Percentiles rank a stretch among this genome's conserved stretches.
phyloP scores from a whole-genome alignment of 2,113 vertebrate genomes.

The Pteronura brasiliensis region DNA sequence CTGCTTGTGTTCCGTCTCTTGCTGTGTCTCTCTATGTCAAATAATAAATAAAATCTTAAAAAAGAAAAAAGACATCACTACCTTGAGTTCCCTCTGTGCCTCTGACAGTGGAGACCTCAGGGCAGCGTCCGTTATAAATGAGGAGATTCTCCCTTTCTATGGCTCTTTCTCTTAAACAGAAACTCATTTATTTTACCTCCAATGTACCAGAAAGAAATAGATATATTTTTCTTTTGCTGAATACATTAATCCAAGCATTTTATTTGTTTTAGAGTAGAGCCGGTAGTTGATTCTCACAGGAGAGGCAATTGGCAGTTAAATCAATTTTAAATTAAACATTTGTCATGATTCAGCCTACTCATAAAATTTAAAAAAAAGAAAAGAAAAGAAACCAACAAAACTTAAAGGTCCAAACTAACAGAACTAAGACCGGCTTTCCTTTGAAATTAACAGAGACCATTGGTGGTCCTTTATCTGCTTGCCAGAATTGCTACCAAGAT shows the following conservation, averaged over 20 bases:
- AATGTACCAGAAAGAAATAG: not conserved
- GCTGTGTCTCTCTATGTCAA: no score
- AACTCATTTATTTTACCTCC: constrained; percentile 26
- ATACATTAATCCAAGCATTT: not conserved
- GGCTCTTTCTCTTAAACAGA: not conserved
- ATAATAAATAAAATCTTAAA: no score
- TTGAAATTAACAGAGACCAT: constrained; percentile 20
- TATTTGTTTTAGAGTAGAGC: constrained; percentile 49
- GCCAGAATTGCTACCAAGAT: not conserved
- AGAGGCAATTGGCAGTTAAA: constrained; percentile 59
- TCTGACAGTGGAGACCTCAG: not conserved
- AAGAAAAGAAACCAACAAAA: not conserved
- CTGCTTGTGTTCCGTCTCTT: no score
- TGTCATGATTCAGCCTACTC: constrained; percentile 63
- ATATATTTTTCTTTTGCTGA: not conserved
- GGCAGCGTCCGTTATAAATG: not conserved
- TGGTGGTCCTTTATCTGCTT: constrained; percentile 16
- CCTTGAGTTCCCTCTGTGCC: not conserved
- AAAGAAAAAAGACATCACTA: not conserved
- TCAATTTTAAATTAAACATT: constrained; percentile 54
- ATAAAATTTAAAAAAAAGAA: constrained; percentile 10
- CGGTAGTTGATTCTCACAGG: constrained; percentile 39
- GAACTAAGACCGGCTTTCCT: not conserved
- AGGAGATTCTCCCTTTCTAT: not conserved
- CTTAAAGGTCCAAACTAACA: constrained; percentile 69